These are phyloP conservation scores for Amphipoea oculea DNA, from an alignment of 2,888 invertebrate species.

Conservation along the genomic window DNA sequence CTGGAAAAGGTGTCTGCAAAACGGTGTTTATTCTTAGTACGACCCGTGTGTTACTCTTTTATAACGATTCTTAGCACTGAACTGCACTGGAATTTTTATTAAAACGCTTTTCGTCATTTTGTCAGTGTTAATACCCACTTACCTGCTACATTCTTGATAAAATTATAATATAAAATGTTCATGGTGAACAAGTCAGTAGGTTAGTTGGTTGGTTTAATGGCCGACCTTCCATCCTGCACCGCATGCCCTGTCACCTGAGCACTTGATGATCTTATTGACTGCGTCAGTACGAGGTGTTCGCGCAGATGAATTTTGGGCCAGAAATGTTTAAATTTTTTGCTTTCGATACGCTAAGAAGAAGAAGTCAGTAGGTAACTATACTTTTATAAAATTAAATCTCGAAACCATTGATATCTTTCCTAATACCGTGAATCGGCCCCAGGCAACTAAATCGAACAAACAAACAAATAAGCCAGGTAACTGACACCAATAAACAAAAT, in stretches of 20 bases:
- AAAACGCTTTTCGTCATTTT: background rate
- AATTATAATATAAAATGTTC: background rate
- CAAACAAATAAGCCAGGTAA: slow-evolving; percentile 52
- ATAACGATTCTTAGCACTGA: slow-evolving; percentile 12
- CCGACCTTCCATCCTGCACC: background rate
- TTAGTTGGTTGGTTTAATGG: background rate
- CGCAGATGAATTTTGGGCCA: background rate
- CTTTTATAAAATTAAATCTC: slow-evolving; percentile 11
- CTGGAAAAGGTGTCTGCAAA: slow-evolving; percentile 31
- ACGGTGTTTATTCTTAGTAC: slow-evolving; percentile 28
- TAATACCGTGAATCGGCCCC: slow-evolving; percentile 20
- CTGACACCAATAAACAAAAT: slow-evolving; percentile 55
- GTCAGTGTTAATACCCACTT: background rate
- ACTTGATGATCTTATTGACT: background rate
- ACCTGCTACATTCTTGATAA: background rate
- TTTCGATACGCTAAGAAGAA: background rate
- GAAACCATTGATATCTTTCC: slow-evolving; percentile 22
- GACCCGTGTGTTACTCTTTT: slow-evolving; percentile 2
- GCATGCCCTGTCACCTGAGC: background rate
- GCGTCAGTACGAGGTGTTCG: background rate
- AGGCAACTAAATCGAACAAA: slow-evolving; percentile 53
- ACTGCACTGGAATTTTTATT: background rate
- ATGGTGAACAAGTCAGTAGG: background rate
- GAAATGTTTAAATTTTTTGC: background rate
- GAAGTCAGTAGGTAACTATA: background rate